These are phyloP conservation scores for Apamea monoglypha DNA, from an alignment of 2,888 invertebrate species.

Conservation along the genomic window DNA sequence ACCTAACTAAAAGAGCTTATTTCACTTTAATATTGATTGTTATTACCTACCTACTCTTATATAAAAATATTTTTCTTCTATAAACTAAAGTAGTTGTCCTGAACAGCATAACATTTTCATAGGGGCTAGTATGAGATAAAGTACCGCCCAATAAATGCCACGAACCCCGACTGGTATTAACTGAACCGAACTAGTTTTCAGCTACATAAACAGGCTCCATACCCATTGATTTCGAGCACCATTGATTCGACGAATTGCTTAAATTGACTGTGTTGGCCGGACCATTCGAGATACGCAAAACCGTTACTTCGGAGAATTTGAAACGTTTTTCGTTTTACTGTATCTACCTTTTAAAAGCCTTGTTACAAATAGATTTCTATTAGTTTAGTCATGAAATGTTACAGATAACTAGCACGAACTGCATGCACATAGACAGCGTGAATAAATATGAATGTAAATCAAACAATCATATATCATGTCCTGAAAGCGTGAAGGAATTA, in stretches of 20 bases:
- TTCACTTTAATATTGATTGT: neutral
- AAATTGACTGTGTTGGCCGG: constrained; percentile 36
- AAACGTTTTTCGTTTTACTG: constrained; percentile 15
- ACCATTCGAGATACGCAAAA: constrained; percentile 29
- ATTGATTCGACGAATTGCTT: constrained; percentile 47
- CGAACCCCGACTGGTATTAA: constrained; percentile 26
- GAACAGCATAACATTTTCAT: neutral
- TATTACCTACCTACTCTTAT: neutral
- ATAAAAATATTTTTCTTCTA: neutral
- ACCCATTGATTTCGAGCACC: constrained; percentile 39
- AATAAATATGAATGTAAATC: constrained; percentile 47
- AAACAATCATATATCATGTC: constrained; percentile 61
- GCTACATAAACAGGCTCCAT: constrained; percentile 33
- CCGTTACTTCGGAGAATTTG: constrained; percentile 26
- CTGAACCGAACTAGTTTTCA: constrained; percentile 41
- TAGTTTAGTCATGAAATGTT: constrained; percentile 43
- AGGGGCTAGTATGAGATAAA: neutral
- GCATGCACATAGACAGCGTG: constrained; percentile 35
- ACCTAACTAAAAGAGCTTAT: neutral
- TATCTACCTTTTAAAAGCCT: constrained; percentile 20
- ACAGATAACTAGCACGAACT: constrained; percentile 39
- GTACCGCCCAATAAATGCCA: neutral
- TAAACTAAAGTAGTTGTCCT: neutral
- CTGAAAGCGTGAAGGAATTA: constrained; percentile 49
- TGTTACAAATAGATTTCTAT: constrained; percentile 34